Percentiles rank a stretch among this genome's conserved stretches.
Conservation (phyloP, 1,140 invertebrate genomes). For the Drosophila elegans region DNA sequence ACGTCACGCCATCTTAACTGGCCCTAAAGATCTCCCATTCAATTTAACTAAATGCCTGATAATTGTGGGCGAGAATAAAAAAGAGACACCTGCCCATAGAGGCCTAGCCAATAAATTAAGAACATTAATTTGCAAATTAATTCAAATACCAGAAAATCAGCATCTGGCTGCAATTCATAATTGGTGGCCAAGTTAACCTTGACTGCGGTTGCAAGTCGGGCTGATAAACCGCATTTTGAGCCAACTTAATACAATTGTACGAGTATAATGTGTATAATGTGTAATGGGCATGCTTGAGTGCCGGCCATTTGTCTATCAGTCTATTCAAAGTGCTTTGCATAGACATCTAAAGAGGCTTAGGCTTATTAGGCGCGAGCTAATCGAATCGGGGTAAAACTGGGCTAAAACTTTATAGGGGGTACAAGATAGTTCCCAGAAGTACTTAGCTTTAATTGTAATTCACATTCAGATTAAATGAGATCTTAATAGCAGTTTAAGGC, state of each 20-base stretch:
- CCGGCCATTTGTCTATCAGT: constrained; percentile 31
- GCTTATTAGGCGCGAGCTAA: constrained; percentile 24
- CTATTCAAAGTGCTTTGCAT: constrained; percentile 18
- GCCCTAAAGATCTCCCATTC: constrained; percentile 13
- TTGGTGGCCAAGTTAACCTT: constrained; percentile 53
- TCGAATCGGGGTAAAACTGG: not conserved
- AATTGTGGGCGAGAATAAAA: constrained; percentile 27
- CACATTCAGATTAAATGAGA: not conserved
- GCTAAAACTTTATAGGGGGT: not conserved
- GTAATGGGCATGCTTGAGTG: constrained; percentile 52
- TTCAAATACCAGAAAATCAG: constrained; percentile 20
- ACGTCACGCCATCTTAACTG: constrained; percentile 11
- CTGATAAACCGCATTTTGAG: constrained; percentile 59
- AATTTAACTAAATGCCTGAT: constrained; percentile 15
- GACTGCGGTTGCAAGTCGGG: constrained; percentile 56
- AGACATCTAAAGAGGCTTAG: constrained; percentile 22
- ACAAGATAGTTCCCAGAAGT: constrained; percentile 14
- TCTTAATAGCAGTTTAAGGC: not conserved
- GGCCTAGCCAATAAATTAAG: constrained; percentile 33
- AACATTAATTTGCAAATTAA: constrained; percentile 42
- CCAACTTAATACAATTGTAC: constrained; percentile 48
- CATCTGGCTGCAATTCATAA: constrained; percentile 16
- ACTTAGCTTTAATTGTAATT: not conserved
- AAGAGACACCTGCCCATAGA: constrained; percentile 18
- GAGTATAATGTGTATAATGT: constrained; percentile 11